These are phyloP conservation scores for Plagodis dolabraria DNA, from an alignment of 2,888 invertebrate genomes.

Conservation along the genomic window DNA sequence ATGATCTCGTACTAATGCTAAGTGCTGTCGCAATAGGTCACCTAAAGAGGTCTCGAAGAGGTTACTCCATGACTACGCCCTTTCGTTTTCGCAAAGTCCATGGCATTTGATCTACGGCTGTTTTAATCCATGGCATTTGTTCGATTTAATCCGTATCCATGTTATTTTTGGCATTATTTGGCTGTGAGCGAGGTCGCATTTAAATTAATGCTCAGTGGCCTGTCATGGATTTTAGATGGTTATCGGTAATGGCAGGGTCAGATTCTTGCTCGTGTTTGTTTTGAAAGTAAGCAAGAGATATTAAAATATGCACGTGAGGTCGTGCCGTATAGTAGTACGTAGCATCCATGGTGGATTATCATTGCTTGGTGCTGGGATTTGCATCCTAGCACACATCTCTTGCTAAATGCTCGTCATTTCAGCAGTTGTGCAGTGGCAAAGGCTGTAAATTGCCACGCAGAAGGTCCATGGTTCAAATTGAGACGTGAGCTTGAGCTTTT, in stretches of 20 bases:
- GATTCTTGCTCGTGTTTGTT: not conserved
- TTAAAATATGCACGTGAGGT: not conserved
- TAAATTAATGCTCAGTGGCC: constrained; percentile 14
- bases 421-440: too few species aligned
- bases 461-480: too few species aligned
- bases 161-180: constrained; percentile 3
- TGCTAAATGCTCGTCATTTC: too few species aligned
- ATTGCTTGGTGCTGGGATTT: too few species aligned
- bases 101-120: constrained; percentile 30
- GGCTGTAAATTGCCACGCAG: too few species aligned
- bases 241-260: constrained; percentile 22
- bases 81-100: constrained; percentile 23
- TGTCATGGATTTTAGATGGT: constrained; percentile 13
- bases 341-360: not conserved
- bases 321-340: not conserved
- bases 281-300: not conserved
- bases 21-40: constrained; percentile 24
- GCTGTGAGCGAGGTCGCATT: constrained; percentile 19
- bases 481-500: too few species aligned
- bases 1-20: constrained; percentile 23
- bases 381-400: too few species aligned
- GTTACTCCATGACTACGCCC: constrained; percentile 22
- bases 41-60: constrained; percentile 15
- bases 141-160: constrained; percentile 8
- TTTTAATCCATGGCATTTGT: constrained; percentile 23